Percentiles rank a stretch among this genome's conserved stretches.
Conservation (phyloP, 1,140 invertebrate genomes). For the Sitobion miscanthi region DNA sequence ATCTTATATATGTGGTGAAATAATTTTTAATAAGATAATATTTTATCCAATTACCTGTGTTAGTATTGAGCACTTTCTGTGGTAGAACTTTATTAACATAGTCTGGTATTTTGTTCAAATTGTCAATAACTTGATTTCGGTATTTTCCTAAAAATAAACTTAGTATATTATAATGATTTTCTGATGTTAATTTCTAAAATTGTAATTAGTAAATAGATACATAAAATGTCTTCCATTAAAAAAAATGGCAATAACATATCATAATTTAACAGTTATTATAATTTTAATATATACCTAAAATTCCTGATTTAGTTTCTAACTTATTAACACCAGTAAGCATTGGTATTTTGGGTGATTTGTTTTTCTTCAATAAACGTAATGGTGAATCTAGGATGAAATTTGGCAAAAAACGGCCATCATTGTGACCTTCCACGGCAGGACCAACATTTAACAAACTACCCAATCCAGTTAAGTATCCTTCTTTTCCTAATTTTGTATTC, state of each 20-base stretch:
- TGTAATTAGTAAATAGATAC: not conserved
- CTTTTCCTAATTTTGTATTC: conserved; percentile 61
- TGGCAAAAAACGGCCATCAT: conserved; percentile 66
- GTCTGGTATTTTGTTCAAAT: conserved; percentile 65
- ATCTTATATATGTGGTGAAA: not conserved
- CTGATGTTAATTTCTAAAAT: not conserved
- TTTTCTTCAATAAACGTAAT: conserved; percentile 66
- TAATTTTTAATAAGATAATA: not conserved
- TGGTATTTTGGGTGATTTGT: conserved; percentile 68
- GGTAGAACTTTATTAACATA: conserved; percentile 68
- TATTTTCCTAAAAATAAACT: conserved; percentile 64
- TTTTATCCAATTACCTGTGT: conserved; percentile 58
- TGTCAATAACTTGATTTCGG: conserved; percentile 64
- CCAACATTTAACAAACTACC: conserved; percentile 63
- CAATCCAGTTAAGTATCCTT: conserved; percentile 66
- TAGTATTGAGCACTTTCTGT: conserved; percentile 60
- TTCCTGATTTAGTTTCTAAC: conserved; percentile 71
- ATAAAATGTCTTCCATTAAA: not conserved
- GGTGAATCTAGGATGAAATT: conserved; percentile 59
- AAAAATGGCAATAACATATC: not conserved
- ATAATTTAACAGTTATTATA: not conserved
- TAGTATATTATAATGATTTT: not conserved
- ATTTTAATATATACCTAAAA: conserved; percentile 64
- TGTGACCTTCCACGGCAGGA: conserved; percentile 70
- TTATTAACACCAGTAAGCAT: conserved; percentile 74